Conservation (phyloP, 1,140 invertebrate genomes). For the Megalonaias nervosa region DNA sequence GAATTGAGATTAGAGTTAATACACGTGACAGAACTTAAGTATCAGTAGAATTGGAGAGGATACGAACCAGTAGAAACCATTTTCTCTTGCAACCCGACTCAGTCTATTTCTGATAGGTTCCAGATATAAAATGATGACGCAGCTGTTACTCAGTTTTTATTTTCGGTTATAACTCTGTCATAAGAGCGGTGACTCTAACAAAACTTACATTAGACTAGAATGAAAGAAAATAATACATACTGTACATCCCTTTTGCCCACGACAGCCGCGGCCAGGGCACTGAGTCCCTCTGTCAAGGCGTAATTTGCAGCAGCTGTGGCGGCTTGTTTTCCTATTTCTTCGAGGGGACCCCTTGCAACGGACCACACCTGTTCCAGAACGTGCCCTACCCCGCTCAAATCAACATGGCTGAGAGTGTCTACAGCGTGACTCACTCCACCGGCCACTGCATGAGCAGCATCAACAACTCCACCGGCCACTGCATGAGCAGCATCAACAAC, state of each 20-base stretch:
- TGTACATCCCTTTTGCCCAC: constrained; percentile 18
- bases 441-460: constrained; percentile 12
- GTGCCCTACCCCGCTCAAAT: background rate
- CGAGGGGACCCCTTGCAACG: constrained; percentile 19
- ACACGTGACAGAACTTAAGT: too few species aligned
- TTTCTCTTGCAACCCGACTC: too few species aligned
- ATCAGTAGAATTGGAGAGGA: too few species aligned
- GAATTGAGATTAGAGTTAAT: too few species aligned
- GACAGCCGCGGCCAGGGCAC: constrained; percentile 9
- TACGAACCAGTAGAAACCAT: too few species aligned
- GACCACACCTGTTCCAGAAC: constrained; percentile 21
- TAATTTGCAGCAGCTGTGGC: constrained; percentile 6
- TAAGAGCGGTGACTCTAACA: too few species aligned
- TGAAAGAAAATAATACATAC: background rate
- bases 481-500: constrained; percentile 13
- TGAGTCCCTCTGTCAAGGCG: constrained; percentile 14
- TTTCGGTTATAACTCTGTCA: too few species aligned
- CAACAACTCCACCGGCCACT: constrained; percentile 10
- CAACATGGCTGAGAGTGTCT: background rate
- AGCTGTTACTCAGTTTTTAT: too few species aligned
- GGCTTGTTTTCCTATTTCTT: constrained; percentile 12
- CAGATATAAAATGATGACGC: too few species aligned
- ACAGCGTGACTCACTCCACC: background rate
- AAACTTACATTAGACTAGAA: too few species aligned
- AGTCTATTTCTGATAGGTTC: too few species aligned